A percentile compares a stretch with the other conserved stretches of the same genome.
Conservation (phyloP, 2,113 vertebrate genomes). For the Hyaena hyaena region DNA sequence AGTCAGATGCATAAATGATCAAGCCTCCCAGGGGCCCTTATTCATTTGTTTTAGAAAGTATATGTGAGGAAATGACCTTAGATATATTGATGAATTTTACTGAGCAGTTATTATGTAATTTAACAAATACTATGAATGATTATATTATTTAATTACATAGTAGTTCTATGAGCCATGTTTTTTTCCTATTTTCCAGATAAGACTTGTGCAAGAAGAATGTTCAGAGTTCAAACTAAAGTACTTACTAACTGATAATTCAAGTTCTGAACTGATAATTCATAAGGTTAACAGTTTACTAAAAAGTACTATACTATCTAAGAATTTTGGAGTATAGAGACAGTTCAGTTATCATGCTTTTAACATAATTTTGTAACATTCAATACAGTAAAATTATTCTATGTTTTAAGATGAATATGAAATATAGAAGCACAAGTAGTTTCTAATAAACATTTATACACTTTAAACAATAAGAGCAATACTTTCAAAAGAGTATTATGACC, state of each 20-base stretch:
- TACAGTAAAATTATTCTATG: neutral
- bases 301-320: neutral
- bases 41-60: neutral
- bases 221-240: neutral
- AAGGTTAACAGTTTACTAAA: neutral
- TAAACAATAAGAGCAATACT: neutral
- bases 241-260: neutral
- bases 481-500: neutral
- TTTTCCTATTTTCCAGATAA: neutral
- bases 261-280: rapidly evolving
- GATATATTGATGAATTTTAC: neutral
- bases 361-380: neutral
- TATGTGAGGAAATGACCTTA: neutral
- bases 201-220: rapidly evolving
- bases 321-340: neutral
- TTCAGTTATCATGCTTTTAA: neutral
- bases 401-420: neutral
- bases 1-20: too few species aligned
- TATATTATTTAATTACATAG: neutral
- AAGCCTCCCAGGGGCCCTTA: too few species aligned
- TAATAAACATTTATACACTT: neutral
- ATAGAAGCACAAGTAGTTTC: neutral
- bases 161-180: neutral
- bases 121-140: neutral
- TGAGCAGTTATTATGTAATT: neutral